Percentiles rank a stretch among this genome's conserved stretches.
These are phyloP conservation scores for Papilio polytes DNA, from an alignment of 1,140 invertebrate species.

Conservation along the genomic window DNA sequence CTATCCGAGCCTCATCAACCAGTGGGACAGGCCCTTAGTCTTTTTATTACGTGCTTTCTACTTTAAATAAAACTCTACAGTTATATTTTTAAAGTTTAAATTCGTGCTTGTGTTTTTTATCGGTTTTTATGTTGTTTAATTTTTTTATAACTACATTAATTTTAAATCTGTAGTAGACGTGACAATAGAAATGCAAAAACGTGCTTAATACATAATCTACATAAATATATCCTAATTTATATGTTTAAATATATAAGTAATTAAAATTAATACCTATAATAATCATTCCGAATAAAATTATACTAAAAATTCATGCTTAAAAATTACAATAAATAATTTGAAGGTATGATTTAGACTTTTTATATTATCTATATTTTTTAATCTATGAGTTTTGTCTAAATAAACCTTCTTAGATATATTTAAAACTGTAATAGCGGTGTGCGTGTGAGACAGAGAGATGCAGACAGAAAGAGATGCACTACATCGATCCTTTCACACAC, in stretches of 20 bases:
- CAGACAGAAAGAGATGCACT: constrained; percentile 77
- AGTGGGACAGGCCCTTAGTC: neutral
- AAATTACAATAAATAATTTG: constrained; percentile 16
- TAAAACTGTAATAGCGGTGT: constrained; percentile 57
- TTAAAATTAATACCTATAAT: neutral
- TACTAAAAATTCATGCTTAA: constrained; percentile 27
- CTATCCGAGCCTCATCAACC: no score
- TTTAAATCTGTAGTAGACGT: neutral
- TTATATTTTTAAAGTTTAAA: constrained; percentile 13
- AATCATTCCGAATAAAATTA: neutral
- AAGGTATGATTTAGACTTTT: constrained; percentile 25
- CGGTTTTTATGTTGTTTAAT: neutral
- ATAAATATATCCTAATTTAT: neutral
- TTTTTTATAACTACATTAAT: neutral
- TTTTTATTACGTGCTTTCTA: constrained; percentile 23
- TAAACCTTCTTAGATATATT: constrained; percentile 47
- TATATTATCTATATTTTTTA: neutral
- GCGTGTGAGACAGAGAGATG: constrained; percentile 77
- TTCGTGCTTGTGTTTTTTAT: neutral
- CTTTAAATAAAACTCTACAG: constrained; percentile 1
- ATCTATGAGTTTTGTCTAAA: constrained; percentile 22
- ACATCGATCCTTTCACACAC: constrained; percentile 81
- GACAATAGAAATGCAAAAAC: neutral
- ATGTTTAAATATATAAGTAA: neutral
- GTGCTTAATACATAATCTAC: neutral